Evolutionary conservation across 35 echinoderm and acorn worm species (phyloP).

Genomic region (Apostichopus japonicus): DNA sequence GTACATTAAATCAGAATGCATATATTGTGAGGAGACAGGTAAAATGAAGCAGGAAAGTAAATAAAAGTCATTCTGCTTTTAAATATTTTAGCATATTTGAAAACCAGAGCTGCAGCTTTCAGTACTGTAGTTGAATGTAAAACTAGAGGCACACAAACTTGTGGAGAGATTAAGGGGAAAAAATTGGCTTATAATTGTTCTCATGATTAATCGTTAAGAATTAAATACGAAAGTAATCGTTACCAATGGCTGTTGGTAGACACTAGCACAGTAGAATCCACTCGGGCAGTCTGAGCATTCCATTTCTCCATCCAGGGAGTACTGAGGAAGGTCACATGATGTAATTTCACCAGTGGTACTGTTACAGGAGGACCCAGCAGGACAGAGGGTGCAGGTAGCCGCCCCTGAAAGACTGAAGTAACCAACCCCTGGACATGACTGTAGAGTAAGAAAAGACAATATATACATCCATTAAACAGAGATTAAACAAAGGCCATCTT

Average conservation of each 20-base stretch:
- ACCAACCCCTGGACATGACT: constrained; percentile 76
- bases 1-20: too few species aligned
- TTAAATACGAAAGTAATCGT: not conserved
- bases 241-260: constrained; percentile 75
- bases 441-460: constrained; percentile 22
- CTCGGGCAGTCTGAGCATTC: constrained; percentile 71
- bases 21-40: too few species aligned
- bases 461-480: too few species aligned
- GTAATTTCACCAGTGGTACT: constrained; percentile 50
- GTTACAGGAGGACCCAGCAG: constrained; percentile 78
- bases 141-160: too few species aligned
- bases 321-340: constrained; percentile 54
- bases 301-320: constrained; percentile 82
- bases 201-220: too few species aligned
- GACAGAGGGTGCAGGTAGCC: constrained; percentile 83
- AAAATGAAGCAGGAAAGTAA: too few species aligned
- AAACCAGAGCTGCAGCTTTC: too few species aligned
- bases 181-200: too few species aligned
- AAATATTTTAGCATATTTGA: too few species aligned
- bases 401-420: constrained; percentile 71
- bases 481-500: not conserved
- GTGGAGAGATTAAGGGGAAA: too few species aligned
- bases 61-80: too few species aligned
- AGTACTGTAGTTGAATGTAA: too few species aligned
- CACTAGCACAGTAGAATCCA: constrained; percentile 77